Evolutionary conservation across 2,888 invertebrate species (phyloP).

Genomic region (Protophormia terraenovae): DNA sequence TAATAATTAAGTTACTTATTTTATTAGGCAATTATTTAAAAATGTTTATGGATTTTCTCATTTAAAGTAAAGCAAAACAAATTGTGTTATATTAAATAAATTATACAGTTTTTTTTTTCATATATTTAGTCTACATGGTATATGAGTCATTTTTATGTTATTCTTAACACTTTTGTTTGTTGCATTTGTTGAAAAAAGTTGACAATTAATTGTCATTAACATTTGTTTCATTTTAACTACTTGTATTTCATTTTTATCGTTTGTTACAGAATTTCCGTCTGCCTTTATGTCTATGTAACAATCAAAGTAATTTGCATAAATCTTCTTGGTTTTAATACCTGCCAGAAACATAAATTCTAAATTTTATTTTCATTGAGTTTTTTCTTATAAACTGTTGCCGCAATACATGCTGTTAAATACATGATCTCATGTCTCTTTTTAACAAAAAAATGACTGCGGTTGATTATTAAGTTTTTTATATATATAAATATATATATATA

Average conservation of each 20-base stretch:
- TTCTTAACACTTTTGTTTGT: conserved; percentile 42
- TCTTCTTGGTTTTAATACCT: conserved; percentile 52
- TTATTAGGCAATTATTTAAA: conserved; percentile 27
- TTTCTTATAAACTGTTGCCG: background rate
- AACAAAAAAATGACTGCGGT: background rate
- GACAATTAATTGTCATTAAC: conserved; percentile 59
- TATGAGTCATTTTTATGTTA: conserved; percentile 52
- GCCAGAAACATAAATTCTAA: conserved; percentile 42
- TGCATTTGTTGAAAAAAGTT: background rate
- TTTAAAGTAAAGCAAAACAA: background rate
- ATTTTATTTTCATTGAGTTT: background rate
- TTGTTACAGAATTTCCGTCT: background rate
- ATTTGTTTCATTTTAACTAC: conserved; percentile 42
- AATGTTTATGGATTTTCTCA: background rate
- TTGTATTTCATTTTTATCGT: background rate
- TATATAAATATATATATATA: too few species aligned
- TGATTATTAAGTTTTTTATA: background rate
- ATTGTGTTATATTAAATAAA: background rate
- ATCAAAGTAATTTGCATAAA: conserved; percentile 56
- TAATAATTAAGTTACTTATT: conserved; percentile 13
- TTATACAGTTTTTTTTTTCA: background rate
- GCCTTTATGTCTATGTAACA: background rate
- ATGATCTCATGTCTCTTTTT: conserved; percentile 7
- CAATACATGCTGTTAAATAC: too few species aligned
- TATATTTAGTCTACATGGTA: background rate